Conservation (phyloP, 2,113 vertebrate genomes). For the Heteronetta atricapilla region DNA sequence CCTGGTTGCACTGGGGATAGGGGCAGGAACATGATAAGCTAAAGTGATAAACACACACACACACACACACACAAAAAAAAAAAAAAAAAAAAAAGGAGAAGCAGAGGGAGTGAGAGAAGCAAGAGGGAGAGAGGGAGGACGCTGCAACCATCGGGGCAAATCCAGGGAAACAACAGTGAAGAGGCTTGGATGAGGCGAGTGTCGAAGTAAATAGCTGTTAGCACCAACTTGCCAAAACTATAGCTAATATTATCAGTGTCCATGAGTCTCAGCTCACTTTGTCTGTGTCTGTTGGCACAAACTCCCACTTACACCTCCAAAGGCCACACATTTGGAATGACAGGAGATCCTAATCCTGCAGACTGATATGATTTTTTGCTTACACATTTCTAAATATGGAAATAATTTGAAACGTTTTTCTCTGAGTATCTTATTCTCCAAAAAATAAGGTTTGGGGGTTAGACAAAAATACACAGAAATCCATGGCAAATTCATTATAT, state of each 20-base stretch:
- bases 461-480: neutral
- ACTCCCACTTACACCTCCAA: neutral
- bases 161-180: fast-evolving
- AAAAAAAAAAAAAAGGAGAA: neutral
- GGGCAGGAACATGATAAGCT: neutral
- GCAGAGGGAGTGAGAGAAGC: neutral
- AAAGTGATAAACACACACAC: neutral
- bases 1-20: neutral
- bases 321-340: neutral
- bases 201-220: neutral
- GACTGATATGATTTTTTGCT: neutral
- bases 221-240: neutral
- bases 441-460: neutral
- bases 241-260: neutral
- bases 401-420: neutral
- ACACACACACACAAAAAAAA: no score
- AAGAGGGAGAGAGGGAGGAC: neutral
- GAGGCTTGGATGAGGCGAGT: neutral
- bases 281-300: neutral
- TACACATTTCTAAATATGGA: neutral
- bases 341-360: neutral
- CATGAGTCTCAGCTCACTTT: fast-evolving
- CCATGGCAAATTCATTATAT: neutral
- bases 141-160: neutral
- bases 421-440: neutral